A percentile compares a stretch with the other conserved stretches of the same genome.
phyloP scores from a whole-genome alignment of 2,113 vertebrate genomes.

The Noctilio leporinus region DNA sequence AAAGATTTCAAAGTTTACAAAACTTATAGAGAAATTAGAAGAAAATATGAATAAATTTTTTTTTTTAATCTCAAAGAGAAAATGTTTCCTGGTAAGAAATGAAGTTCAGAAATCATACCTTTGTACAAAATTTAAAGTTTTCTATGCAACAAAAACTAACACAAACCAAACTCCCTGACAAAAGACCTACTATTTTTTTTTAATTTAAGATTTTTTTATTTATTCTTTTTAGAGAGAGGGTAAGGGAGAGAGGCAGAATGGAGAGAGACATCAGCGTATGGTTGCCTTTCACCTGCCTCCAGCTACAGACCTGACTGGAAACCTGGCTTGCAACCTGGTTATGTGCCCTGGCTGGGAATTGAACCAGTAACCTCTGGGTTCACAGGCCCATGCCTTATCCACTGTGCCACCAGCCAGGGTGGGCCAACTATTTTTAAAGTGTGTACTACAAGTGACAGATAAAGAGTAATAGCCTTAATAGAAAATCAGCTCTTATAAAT shows the following conservation, averaged over 20 bases:
- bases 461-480: background rate
- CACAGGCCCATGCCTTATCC: no score
- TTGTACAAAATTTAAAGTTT: background rate
- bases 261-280: no score
- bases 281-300: no score
- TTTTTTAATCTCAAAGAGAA: background rate
- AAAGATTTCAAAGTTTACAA: constrained; percentile 17
- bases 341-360: no score
- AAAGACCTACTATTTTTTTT: no score
- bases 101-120: background rate
- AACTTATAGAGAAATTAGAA: constrained; percentile 3
- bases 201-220: no score
- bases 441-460: background rate
- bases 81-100: background rate
- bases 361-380: no score
- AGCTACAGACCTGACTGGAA: no score
- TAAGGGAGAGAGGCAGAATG: no score
- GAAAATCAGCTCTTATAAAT: background rate
- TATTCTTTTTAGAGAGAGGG: no score
- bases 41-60: background rate
- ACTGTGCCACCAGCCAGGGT: no score
- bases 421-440: constrained; percentile 14
- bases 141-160: background rate
- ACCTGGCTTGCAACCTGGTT: no score
- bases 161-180: background rate